A percentile compares a stretch with the other conserved stretches of the same genome.
These are phyloP conservation scores for Ciconia maguari DNA, from an alignment of 2,113 vertebrate species.

Conservation along the genomic window DNA sequence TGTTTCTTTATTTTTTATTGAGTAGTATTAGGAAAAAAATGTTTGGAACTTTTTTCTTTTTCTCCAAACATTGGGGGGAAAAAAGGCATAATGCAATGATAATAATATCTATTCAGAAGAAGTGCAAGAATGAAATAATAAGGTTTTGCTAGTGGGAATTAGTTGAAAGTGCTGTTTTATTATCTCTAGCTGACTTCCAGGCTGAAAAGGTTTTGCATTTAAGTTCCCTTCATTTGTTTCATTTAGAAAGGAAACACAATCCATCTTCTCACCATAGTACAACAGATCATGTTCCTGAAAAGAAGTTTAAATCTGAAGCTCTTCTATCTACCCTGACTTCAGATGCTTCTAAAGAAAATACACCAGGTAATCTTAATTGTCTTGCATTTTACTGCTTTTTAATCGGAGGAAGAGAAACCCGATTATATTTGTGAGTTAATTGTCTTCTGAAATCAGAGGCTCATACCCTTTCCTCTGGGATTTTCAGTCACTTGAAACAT, in stretches of 20 bases:
- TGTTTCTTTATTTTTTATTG: not conserved
- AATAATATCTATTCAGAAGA: not conserved
- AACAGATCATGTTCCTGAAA: slow-evolving; percentile 93
- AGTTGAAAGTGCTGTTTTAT: not conserved
- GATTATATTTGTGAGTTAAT: not conserved
- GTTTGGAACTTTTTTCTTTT: not conserved
- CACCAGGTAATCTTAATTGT: slow-evolving; percentile 79
- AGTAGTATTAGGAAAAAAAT: not conserved
- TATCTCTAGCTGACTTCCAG: not conserved
- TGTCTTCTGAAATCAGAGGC: not conserved
- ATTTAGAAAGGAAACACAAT: slow-evolving; percentile 94
- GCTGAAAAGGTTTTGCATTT: not conserved
- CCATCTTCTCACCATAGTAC: slow-evolving; percentile 89
- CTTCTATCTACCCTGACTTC: slow-evolving; percentile 96
- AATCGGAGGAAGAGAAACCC: not conserved
- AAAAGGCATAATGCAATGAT: not conserved
- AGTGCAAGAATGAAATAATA: not conserved
- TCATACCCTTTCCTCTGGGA: not conserved
- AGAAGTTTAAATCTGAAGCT: slow-evolving; percentile 99
- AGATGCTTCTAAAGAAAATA: slow-evolving; percentile 96
- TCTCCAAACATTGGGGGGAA: not conserved
- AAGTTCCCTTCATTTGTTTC: slow-evolving; percentile 12
- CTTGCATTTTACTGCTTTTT: not conserved
- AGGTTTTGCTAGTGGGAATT: not conserved
- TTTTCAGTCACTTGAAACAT: not conserved